A percentile compares a stretch with the other conserved stretches of the same genome.
These are phyloP conservation scores for Pandemis cinnamomeana DNA, from an alignment of 2,888 invertebrate species.

Conservation along the genomic window DNA sequence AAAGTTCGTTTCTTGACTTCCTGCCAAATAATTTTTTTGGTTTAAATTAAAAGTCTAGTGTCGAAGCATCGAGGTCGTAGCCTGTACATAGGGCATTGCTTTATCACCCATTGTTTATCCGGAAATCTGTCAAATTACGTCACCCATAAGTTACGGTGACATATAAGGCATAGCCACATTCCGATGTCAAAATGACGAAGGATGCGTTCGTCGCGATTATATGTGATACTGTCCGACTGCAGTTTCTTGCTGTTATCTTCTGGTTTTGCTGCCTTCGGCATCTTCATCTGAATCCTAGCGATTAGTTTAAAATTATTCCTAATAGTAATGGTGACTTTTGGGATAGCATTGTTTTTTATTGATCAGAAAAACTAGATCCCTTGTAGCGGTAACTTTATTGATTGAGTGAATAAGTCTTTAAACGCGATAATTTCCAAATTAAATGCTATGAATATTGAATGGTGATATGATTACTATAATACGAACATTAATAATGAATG, in stretches of 20 bases:
- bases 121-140: constrained; percentile 33
- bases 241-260: neutral
- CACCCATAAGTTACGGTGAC: constrained; percentile 21
- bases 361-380: too few species aligned
- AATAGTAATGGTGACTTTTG: too few species aligned
- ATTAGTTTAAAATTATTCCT: too few species aligned
- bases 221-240: neutral
- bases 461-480: neutral
- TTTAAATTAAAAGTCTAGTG: constrained; percentile 10
- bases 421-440: neutral
- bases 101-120: constrained; percentile 39
- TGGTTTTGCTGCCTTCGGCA: neutral
- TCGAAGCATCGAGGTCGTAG: constrained; percentile 33
- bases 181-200: constrained; percentile 31
- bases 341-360: too few species aligned
- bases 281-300: neutral
- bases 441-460: neutral
- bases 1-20: too few species aligned
- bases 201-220: neutral
- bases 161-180: constrained; percentile 32
- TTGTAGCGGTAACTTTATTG: too few species aligned
- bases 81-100: constrained; percentile 33
- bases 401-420: neutral
- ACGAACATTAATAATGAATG: neutral
- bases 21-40: neutral